Percentiles rank a stretch among this genome's conserved stretches.
Evolutionary conservation across 1,140 invertebrate species (phyloP).

Genomic region (Calliphora vicina): DNA sequence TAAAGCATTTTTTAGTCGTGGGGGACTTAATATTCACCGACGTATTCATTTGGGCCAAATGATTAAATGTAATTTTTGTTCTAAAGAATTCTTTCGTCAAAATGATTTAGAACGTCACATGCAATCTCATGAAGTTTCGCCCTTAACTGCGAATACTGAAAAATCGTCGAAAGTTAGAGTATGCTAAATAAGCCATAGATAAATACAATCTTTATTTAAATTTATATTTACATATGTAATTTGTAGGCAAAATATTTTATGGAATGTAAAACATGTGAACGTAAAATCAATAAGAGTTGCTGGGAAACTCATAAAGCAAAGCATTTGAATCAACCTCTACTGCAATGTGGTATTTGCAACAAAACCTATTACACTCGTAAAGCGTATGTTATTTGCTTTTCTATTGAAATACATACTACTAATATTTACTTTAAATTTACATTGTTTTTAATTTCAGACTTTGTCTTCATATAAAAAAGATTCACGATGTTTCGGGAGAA

Average conservation of each 20-base stretch:
- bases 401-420: not conserved
- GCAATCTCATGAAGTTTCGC: not conserved
- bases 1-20: conserved; percentile 27
- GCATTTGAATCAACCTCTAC: not conserved
- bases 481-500: not conserved
- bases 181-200: too few relatives aligned
- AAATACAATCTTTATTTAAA: not conserved
- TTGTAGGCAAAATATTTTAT: not conserved
- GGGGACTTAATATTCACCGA: conserved; percentile 23
- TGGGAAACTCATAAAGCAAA: not conserved
- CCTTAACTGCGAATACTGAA: too few relatives aligned
- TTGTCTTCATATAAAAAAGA: not conserved
- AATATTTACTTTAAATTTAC: not conserved
- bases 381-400: not conserved
- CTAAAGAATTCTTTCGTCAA: conserved; percentile 5
- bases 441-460: not conserved
- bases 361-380: not conserved
- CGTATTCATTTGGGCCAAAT: conserved; percentile 16
- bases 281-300: not conserved
- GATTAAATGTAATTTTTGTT: conserved; percentile 22
- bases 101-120: conserved; percentile 26
- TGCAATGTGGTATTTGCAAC: not conserved
- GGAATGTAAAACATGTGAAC: not conserved
- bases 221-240: not conserved
- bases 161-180: not conserved